phyloP scores from a whole-genome alignment of 1,140 invertebrate genomes.

The Drosophila ercepeae region DNA sequence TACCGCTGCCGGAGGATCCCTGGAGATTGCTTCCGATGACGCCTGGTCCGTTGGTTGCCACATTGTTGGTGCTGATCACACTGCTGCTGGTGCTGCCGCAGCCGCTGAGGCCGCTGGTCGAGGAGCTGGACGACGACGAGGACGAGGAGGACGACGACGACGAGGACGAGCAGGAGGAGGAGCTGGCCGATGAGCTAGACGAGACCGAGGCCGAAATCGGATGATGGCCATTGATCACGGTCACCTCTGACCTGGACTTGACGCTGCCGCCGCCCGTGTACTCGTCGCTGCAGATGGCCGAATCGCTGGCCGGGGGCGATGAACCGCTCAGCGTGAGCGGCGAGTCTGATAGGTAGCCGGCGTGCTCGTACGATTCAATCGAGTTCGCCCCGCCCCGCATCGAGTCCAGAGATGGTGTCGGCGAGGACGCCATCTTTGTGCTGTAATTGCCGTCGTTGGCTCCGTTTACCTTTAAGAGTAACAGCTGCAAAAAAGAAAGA shows the following conservation, averaged over 20 bases:
- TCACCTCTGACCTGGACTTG: conserved; percentile 62
- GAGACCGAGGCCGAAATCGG: conserved; percentile 80
- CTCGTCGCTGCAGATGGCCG: conserved; percentile 89
- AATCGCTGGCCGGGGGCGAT: conserved; percentile 91
- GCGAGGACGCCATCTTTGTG: conserved; percentile 86
- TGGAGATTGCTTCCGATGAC: conserved; percentile 76
- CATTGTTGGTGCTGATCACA: conserved; percentile 61
- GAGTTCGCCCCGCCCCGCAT: conserved; percentile 94
- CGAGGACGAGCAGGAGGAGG: conserved; percentile 70
- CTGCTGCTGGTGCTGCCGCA: conserved; percentile 76
- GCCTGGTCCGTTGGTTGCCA: conserved; percentile 59
- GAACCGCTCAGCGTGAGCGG: conserved; percentile 92
- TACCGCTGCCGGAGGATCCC: conserved; percentile 2
- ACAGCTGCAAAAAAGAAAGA: conserved; percentile 35
- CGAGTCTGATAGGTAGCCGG: conserved; percentile 87
- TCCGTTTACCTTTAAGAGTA: conserved; percentile 51
- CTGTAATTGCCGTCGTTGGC: conserved; percentile 46
- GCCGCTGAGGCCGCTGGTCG: conserved; percentile 74
- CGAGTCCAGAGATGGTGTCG: conserved; percentile 95
- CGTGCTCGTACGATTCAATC: conserved; percentile 91
- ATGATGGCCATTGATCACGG: conserved; percentile 74
- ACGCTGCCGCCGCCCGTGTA: conserved; percentile 65
- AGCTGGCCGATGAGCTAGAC: conserved; percentile 73
- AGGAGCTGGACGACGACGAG: conserved; percentile 70
- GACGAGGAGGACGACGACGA: conserved; percentile 61